Conservation (phyloP, 2,797 vertebrate species). For the Lerista edwardsae region DNA sequence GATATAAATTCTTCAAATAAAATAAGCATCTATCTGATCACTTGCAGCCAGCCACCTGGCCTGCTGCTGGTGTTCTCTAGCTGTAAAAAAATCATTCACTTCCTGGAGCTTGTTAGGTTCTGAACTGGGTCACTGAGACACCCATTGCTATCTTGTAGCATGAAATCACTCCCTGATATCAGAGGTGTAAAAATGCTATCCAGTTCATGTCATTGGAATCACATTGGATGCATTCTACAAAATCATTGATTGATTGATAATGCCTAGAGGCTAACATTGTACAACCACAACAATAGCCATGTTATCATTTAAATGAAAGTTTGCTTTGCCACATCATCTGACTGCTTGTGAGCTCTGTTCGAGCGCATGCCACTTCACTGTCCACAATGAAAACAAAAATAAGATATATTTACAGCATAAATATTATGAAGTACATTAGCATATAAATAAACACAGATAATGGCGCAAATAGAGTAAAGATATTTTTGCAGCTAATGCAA, state of each 20-base stretch:
- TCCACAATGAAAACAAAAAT: slow-evolving; percentile 43
- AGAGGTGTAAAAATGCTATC: accelerated
- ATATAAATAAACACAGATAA: slow-evolving; percentile 37
- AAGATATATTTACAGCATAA: slow-evolving; percentile 43
- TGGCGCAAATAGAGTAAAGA: slow-evolving; percentile 35
- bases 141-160: background rate
- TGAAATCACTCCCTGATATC: background rate
- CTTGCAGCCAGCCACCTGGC: background rate
- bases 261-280: background rate
- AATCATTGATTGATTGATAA: background rate
- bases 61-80: background rate
- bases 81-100: background rate
- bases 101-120: background rate
- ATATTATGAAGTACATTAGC: slow-evolving; percentile 38
- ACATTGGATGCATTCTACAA: accelerated
- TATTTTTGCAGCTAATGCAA: slow-evolving; percentile 19
- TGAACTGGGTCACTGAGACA: background rate
- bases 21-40: too few relatives aligned
- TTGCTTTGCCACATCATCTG: background rate
- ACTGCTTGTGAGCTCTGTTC: background rate
- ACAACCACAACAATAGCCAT: background rate
- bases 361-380: background rate
- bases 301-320: background rate
- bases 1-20: too few relatives aligned
- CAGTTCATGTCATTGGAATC: background rate